Conservation (phyloP, 2,113 vertebrate genomes). For the Eurystomus gularis region DNA sequence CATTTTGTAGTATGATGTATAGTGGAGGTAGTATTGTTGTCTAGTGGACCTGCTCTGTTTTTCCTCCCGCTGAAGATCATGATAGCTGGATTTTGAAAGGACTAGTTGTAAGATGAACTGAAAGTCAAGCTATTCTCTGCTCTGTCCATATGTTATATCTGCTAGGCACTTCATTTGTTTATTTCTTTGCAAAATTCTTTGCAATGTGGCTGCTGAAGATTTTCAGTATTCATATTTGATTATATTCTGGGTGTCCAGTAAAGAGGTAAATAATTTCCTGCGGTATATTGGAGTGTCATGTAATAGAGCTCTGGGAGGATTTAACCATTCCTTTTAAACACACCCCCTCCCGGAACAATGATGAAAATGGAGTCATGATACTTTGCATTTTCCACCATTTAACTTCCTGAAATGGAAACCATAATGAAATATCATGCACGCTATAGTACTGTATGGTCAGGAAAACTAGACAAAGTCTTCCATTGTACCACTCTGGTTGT, state of each 20-base stretch:
- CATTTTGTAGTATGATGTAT: not conserved
- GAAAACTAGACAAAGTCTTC: conserved; percentile 52
- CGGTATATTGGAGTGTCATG: not conserved
- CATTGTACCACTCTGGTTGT: conserved; percentile 46
- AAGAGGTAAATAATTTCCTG: not conserved
- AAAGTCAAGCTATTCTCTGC: not conserved
- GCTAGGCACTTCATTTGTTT: not conserved
- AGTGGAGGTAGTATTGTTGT: not conserved
- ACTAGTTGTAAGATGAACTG: not conserved
- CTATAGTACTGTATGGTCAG: conserved; percentile 8
- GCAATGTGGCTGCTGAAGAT: not conserved
- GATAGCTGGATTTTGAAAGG: not conserved
- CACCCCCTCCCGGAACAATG: not conserved
- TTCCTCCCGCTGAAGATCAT: not conserved
- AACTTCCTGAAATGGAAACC: conserved; percentile 57
- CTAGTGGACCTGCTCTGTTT: not conserved
- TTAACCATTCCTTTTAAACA: not conserved
- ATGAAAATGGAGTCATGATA: conserved; percentile 41
- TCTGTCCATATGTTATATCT: not conserved
- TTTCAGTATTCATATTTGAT: not conserved
- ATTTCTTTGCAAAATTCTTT: not conserved
- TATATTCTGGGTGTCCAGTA: not conserved
- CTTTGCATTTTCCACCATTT: conserved; percentile 37
- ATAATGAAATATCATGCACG: conserved; percentile 33
- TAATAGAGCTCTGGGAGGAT: not conserved